Conservation (phyloP, 2,888 invertebrate species). For the Callinectes sapidus region DNA sequence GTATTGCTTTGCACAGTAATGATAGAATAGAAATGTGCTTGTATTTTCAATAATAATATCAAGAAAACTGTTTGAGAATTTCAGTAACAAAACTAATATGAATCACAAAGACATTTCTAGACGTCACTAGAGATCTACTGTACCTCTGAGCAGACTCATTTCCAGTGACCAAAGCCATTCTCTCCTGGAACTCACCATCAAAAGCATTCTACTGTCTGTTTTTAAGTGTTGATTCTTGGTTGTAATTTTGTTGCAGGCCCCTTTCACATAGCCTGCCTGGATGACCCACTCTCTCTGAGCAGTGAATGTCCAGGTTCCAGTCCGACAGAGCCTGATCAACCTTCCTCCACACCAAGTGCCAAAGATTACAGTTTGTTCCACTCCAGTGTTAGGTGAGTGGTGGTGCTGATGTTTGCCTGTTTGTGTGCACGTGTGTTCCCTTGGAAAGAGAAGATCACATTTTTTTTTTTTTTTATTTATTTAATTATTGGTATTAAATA, state of each 20-base stretch:
- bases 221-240: neutral
- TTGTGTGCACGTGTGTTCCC: too few species aligned
- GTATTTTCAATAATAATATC: neutral
- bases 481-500: too few species aligned
- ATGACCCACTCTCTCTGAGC: conserved; percentile 63
- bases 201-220: neutral
- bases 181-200: neutral
- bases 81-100: neutral
- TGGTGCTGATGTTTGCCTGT: neutral
- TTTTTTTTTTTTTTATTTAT: too few species aligned
- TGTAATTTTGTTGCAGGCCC: conserved; percentile 59
- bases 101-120: neutral
- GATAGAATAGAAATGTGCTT: neutral
- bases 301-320: conserved; percentile 43
- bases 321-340: conserved; percentile 58
- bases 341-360: conserved; percentile 63
- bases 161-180: neutral
- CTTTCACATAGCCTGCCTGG: conserved; percentile 66
- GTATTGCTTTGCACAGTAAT: neutral
- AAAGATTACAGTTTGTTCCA: conserved; percentile 68
- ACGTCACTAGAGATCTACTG: neutral
- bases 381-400: conserved; percentile 62
- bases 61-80: neutral
- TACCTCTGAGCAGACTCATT: neutral
- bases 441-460: too few species aligned